phyloP scores from a whole-genome alignment of 2,797 vertebrate genomes.

The Balearica regulorum region DNA sequence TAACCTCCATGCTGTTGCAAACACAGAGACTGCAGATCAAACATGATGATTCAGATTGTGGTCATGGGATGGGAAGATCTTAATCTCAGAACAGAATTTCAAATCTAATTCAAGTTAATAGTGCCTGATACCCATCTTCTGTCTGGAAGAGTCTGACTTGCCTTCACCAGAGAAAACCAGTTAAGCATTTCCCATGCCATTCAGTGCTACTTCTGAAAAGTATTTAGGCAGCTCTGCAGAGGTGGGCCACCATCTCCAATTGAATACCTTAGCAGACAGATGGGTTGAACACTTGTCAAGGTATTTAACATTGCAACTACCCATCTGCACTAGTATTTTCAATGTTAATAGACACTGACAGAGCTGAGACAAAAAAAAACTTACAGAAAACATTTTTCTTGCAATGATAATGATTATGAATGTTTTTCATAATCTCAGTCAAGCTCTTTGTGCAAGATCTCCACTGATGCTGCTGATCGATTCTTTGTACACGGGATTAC shows the following conservation, averaged over 20 bases:
- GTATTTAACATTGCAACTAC: background rate
- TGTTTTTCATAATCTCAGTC: background rate
- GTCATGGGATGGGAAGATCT: background rate
- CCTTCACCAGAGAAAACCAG: background rate
- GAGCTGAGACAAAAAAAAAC: background rate
- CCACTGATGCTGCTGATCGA: background rate
- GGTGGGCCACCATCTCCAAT: background rate
- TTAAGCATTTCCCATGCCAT: background rate
- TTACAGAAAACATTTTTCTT: background rate
- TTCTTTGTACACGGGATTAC: background rate
- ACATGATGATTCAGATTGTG: background rate
- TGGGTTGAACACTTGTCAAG: background rate
- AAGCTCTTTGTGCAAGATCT: background rate
- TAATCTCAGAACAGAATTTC: background rate
- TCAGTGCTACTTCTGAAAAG: background rate
- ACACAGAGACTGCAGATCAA: background rate
- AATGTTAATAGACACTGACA: background rate
- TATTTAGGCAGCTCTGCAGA: background rate
- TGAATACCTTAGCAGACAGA: background rate
- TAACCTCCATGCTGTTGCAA: background rate
- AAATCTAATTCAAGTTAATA: background rate
- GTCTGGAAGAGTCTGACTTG: background rate
- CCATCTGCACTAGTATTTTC: background rate
- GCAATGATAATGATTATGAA: background rate
- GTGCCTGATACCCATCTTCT: background rate